A percentile compares a stretch with the other conserved stretches of the same genome.
Evolutionary conservation across 2,797 vertebrate species (phyloP).

Genomic region (Anguilla obscura): DNA sequence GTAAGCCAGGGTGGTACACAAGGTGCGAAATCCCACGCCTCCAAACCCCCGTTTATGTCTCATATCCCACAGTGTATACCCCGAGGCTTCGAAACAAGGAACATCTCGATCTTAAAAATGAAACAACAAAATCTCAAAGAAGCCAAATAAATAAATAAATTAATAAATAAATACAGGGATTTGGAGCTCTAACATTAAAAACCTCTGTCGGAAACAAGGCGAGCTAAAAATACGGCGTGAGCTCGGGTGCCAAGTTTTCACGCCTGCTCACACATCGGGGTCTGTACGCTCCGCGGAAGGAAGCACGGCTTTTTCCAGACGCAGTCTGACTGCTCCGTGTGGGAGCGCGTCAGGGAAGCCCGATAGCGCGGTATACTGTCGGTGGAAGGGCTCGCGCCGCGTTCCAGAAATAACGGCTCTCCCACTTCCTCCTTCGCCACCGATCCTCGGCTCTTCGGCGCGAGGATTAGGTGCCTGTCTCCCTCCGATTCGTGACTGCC

Average conservation of each 20-base stretch:
- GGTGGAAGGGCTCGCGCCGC: constrained; percentile 25
- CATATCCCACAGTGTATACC: not conserved
- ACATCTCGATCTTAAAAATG: not conserved
- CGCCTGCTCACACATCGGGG: constrained; percentile 1
- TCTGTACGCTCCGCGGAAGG: constrained; percentile 25
- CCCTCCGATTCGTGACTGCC: constrained; percentile 26
- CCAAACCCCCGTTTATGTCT: not conserved
- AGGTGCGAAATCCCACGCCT: constrained; percentile 12
- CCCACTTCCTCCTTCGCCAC: constrained; percentile 18
- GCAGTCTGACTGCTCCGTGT: constrained; percentile 14
- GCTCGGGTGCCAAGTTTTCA: not conserved
- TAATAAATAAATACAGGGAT: not conserved
- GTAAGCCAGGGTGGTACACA: not conserved
- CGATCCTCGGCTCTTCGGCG: constrained; percentile 2
- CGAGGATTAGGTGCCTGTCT: constrained; percentile 16
- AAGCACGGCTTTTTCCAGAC: not conserved
- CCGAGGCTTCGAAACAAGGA: not conserved
- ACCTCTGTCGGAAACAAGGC: constrained; percentile 25
- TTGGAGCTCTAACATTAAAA: not conserved
- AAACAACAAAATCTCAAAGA: constrained; percentile 22
- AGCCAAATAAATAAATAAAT: not conserved
- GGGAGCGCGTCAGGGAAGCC: constrained; percentile 41
- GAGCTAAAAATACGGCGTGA: constrained; percentile 32
- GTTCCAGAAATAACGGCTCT: constrained; percentile 29
- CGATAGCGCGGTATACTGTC: not conserved